Conservation (phyloP, 2,797 vertebrate genomes). For the Nasua narica region DNA sequence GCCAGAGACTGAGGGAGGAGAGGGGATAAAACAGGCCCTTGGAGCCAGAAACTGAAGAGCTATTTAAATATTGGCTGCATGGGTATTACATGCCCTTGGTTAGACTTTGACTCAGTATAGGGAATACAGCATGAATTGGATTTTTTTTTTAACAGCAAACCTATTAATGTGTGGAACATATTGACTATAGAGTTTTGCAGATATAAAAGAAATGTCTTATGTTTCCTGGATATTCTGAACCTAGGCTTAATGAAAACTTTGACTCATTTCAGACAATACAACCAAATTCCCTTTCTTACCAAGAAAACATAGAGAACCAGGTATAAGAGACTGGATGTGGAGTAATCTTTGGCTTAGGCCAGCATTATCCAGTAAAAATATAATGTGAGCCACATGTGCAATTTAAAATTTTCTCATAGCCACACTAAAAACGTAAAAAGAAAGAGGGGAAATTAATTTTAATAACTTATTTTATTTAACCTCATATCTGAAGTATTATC, state of each 20-base stretch:
- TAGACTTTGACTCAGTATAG: slow-evolving; percentile 30
- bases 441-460: neutral
- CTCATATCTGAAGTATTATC: neutral
- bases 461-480: slow-evolving; percentile 34
- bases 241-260: neutral
- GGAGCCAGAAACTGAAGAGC: slow-evolving; percentile 24
- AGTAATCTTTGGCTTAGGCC: neutral
- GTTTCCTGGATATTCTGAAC: neutral
- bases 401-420: neutral
- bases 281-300: neutral
- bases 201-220: neutral
- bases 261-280: neutral
- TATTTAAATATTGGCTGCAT: slow-evolving; percentile 48
- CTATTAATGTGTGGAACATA: neutral
- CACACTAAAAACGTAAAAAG: slow-evolving; percentile 1
- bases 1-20: slow-evolving; percentile 45
- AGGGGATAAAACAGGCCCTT: neutral
- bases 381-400: neutral
- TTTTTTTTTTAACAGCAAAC: slow-evolving; percentile 33
- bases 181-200: neutral
- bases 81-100: slow-evolving; percentile 15
- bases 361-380: slow-evolving; percentile 7
- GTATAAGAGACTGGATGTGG: neutral
- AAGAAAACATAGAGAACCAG: neutral
- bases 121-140: neutral